Evolutionary conservation across 2,888 invertebrate genomes (phyloP).

Genomic region (Cosmia pyralina): DNA sequence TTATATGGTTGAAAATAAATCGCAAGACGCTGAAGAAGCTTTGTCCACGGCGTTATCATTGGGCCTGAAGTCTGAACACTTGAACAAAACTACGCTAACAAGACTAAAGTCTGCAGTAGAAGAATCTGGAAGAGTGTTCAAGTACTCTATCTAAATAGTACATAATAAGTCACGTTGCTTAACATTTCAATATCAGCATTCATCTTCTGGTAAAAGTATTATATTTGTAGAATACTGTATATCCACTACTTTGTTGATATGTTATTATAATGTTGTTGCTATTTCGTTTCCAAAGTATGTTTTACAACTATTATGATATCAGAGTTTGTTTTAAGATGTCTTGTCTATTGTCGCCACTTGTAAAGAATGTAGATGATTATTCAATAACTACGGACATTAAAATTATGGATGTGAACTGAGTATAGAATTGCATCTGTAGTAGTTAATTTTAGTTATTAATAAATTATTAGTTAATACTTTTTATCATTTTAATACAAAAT

Average conservation of each 20-base stretch:
- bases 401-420: slow-evolving; percentile 41
- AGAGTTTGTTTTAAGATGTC: slow-evolving; percentile 10
- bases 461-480: slow-evolving; percentile 70
- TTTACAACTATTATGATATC: slow-evolving; percentile 12
- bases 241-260: slow-evolving; percentile 23
- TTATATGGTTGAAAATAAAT: slow-evolving; percentile 74
- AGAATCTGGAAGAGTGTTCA: slow-evolving; percentile 90
- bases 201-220: slow-evolving; percentile 39
- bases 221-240: slow-evolving; percentile 54
- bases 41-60: slow-evolving; percentile 78
- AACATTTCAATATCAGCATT: slow-evolving; percentile 39
- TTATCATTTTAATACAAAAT: slow-evolving; percentile 22
- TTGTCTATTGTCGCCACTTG: slow-evolving; percentile 20
- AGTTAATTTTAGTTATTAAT: slow-evolving; percentile 68
- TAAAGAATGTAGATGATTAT: slow-evolving; percentile 33
- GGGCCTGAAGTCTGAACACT: slow-evolving; percentile 85
- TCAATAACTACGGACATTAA: slow-evolving; percentile 14
- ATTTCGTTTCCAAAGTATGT: slow-evolving; percentile 21
- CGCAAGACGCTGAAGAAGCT: slow-evolving; percentile 73
- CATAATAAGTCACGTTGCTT: slow-evolving; percentile 24
- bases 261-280: slow-evolving; percentile 28
- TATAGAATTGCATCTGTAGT: slow-evolving; percentile 63
- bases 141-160: slow-evolving; percentile 73
- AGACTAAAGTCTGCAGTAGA: slow-evolving; percentile 89
- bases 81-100: slow-evolving; percentile 90